phyloP scores from a whole-genome alignment of 2,797 vertebrate genomes.

The Brotula barbata region DNA sequence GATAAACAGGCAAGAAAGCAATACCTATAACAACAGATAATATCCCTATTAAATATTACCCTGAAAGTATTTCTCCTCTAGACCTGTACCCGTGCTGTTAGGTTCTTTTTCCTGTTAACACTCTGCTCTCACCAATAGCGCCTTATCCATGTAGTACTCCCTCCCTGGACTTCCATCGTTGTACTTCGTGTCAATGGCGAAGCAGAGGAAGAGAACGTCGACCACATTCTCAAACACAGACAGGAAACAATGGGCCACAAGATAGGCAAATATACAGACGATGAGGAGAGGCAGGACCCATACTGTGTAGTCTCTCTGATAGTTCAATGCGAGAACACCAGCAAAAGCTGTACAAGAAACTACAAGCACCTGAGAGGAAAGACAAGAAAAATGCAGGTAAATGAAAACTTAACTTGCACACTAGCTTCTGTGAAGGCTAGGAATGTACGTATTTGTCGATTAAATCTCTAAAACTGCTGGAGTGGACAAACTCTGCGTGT shows the following conservation, averaged over 20 bases:
- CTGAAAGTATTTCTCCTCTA: too few relatives aligned
- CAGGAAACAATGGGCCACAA: conserved; percentile 98
- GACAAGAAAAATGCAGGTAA: background rate
- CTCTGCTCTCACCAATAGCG: conserved; percentile 88
- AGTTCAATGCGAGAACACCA: conserved; percentile 92
- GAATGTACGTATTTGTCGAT: background rate
- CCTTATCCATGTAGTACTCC: conserved; percentile 98
- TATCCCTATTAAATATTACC: too few relatives aligned
- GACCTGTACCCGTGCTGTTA: too few relatives aligned
- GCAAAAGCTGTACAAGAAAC: conserved; percentile 89
- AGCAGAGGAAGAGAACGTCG: conserved; percentile 98
- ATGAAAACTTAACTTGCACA: background rate
- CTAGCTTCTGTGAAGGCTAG: background rate
- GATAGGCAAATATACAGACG: conserved; percentile 93
- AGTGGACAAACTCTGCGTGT: background rate
- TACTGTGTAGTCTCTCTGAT: conserved; percentile 94
- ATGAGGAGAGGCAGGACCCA: conserved; percentile 97
- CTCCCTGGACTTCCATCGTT: conserved; percentile 93
- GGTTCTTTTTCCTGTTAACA: too few relatives aligned
- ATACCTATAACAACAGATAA: too few relatives aligned
- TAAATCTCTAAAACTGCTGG: background rate
- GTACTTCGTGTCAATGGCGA: conserved; percentile 94
- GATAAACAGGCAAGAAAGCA: too few relatives aligned
- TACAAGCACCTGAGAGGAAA: conserved; percentile 61
- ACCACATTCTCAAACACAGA: conserved; percentile 98